A percentile compares a stretch with the other conserved stretches of the same genome.
Conservation (phyloP, 2,113 vertebrate species). For the Anseranas semipalmata region DNA sequence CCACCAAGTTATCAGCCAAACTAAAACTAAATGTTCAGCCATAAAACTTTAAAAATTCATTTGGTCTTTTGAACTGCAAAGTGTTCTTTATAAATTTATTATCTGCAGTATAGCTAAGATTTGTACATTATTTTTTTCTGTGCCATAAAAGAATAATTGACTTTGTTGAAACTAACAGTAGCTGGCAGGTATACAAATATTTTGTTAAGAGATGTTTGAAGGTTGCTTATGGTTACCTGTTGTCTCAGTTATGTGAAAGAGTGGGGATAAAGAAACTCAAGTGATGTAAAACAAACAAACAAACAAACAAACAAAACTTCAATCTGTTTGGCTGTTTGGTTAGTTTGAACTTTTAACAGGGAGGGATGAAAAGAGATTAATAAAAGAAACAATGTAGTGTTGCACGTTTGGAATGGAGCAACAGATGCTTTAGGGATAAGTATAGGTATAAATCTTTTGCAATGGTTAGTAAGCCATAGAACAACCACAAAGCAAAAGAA, state of each 20-base stretch:
- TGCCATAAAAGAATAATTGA: not conserved
- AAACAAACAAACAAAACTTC: not conserved
- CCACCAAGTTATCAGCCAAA: not conserved
- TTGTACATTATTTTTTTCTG: not conserved
- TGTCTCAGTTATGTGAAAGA: not conserved
- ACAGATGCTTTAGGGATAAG: constrained; percentile 5
- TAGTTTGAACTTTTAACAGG: not conserved
- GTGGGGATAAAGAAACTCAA: not conserved
- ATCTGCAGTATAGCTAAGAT: not conserved
- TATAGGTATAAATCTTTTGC: constrained; percentile 8
- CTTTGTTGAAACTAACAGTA: not conserved
- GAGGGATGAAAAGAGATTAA: not conserved
- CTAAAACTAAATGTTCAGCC: not conserved
- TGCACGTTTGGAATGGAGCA: not conserved
- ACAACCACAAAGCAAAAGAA: not conserved
- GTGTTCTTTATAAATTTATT: not conserved
- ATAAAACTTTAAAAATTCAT: not conserved
- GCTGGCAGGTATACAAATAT: not conserved
- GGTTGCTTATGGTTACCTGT: not conserved
- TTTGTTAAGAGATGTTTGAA: not conserved
- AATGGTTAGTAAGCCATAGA: not conserved
- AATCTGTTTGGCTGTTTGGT: not conserved
- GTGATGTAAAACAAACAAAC: not conserved
- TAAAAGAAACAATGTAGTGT: not conserved
- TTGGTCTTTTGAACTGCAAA: not conserved